Percentiles rank a stretch among this genome's conserved stretches.
These are phyloP conservation scores for Macrobrachium nipponense DNA, from an alignment of 1,140 invertebrate species.

Conservation along the genomic window DNA sequence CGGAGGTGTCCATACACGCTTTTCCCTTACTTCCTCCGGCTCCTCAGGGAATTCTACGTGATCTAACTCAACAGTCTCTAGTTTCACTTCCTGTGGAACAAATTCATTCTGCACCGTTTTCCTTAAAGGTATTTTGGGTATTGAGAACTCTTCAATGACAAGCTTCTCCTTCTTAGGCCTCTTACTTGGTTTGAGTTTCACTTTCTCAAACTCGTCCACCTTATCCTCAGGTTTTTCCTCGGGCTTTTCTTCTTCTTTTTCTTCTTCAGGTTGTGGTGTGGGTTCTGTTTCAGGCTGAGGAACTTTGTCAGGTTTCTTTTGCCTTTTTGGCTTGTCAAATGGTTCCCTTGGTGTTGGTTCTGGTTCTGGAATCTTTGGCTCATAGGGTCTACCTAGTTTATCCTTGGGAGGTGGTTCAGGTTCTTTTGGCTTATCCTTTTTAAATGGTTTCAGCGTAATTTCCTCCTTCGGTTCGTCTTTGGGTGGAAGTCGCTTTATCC, in stretches of 20 bases:
- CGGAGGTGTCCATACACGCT: slow-evolving; percentile 47
- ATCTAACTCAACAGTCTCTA: slow-evolving; percentile 48
- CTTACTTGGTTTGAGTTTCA: slow-evolving; percentile 8
- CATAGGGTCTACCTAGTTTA: slow-evolving; percentile 66
- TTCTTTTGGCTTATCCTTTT: slow-evolving; percentile 66
- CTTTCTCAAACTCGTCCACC: not conserved
- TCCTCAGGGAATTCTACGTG: slow-evolving; percentile 53
- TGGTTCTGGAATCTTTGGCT: slow-evolving; percentile 47
- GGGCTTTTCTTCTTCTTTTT: slow-evolving; percentile 16
- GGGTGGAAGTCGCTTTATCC: slow-evolving; percentile 37
- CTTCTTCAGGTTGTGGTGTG: slow-evolving; percentile 11
- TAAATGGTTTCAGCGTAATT: slow-evolving; percentile 68
- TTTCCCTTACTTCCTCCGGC: slow-evolving; percentile 34
- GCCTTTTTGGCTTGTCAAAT: not conserved
- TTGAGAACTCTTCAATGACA: slow-evolving; percentile 14
- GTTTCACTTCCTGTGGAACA: slow-evolving; percentile 47
- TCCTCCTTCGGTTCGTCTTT: slow-evolving; percentile 66
- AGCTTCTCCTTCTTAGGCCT: slow-evolving; percentile 42
- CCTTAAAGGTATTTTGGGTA: slow-evolving; percentile 28
- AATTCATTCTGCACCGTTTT: slow-evolving; percentile 48
- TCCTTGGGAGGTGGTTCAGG: slow-evolving; percentile 67
- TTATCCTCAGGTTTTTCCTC: slow-evolving; percentile 11
- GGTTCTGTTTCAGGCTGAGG: slow-evolving; percentile 31
- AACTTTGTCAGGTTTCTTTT: slow-evolving; percentile 32
- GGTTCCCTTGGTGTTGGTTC: not conserved